Evolutionary conservation across 2,113 vertebrate genomes (phyloP).

Genomic region (Colinus virginianus): DNA sequence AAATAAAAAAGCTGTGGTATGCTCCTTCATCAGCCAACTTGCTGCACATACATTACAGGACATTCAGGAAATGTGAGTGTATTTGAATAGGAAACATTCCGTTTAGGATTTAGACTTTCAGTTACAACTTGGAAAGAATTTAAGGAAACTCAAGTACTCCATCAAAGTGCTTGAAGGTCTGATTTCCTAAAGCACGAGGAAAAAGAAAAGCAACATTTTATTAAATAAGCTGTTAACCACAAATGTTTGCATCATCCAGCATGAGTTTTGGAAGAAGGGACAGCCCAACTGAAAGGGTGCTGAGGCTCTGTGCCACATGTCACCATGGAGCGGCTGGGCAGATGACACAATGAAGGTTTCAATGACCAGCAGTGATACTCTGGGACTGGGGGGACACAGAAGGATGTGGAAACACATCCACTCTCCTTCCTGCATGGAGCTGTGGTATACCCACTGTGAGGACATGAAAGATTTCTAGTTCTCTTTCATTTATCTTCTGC

Average conservation of each 20-base stretch:
- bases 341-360: fast-evolving
- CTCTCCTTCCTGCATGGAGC: neutral
- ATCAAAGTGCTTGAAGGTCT: conserved; percentile 18
- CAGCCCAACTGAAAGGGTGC: neutral
- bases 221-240: conserved; percentile 48
- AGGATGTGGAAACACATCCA: neutral
- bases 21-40: neutral
- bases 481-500: neutral
- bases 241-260: conserved; percentile 28
- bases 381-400: fast-evolving
- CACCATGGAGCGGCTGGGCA: neutral
- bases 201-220: conserved; percentile 33
- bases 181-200: conserved; percentile 1
- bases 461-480: neutral
- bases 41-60: neutral
- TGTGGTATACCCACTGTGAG: neutral
- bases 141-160: neutral
- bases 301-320: neutral
- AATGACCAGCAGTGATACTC: fast-evolving
- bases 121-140: conserved; percentile 26
- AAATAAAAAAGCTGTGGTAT: neutral
- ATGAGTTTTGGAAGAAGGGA: neutral
- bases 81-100: conserved; percentile 15
- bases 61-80: neutral
- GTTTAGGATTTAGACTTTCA: conserved; percentile 40